phyloP scores from a whole-genome alignment of 2,113 vertebrate species.

The Danio rerio region GRCz12tu NC_133198.1:23767001-23767500 shows the following conservation, averaged over 20 bases:
- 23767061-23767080: not conserved
- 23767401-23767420: not conserved
- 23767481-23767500: not conserved
- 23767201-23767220: constrained; percentile 26
- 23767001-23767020: not conserved
- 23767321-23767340: constrained; percentile 6
- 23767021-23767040: not conserved
- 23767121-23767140: not conserved
- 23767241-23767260: constrained; percentile 19
- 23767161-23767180: not conserved
- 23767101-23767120: not conserved
- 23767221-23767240: constrained; percentile 25
- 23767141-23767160: not conserved
- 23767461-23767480: not conserved
- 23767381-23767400: not conserved
- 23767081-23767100: not conserved
- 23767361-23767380: not conserved
- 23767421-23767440: not conserved
- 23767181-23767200: constrained; percentile 10
- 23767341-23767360: not conserved
- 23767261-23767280: constrained; percentile 12
- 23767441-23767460: not conserved
- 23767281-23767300: constrained; percentile 1
- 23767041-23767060: too few relatives aligned
- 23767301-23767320: not conserved